Conservation (phyloP, 2,113 vertebrate genomes). For the Trogon melanurus region DNA sequence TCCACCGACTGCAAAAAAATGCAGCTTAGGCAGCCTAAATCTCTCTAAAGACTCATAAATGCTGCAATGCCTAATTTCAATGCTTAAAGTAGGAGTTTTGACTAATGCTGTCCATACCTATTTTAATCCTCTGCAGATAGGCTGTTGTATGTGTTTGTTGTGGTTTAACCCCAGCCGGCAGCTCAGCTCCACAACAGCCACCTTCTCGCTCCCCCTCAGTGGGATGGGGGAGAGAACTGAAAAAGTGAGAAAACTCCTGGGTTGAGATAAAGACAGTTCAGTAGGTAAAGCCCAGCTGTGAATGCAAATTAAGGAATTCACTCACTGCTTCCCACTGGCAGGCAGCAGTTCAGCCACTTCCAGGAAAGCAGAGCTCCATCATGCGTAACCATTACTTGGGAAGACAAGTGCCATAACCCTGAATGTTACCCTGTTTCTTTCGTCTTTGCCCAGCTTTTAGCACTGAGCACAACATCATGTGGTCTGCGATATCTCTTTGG, state of each 20-base stretch:
- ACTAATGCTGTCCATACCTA: background rate
- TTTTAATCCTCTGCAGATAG: background rate
- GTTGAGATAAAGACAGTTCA: background rate
- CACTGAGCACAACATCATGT: background rate
- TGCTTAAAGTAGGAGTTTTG: background rate
- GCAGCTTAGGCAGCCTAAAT: background rate
- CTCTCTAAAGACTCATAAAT: background rate
- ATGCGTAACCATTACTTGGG: background rate
- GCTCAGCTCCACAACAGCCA: background rate
- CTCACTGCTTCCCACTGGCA: background rate
- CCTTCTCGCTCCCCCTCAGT: rapidly evolving
- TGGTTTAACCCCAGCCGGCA: background rate
- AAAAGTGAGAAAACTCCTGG: background rate
- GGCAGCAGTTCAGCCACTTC: background rate
- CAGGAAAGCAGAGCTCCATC: background rate
- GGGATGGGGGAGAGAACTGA: background rate
- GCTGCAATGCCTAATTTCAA: background rate
- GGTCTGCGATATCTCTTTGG: background rate
- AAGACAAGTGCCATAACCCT: background rate
- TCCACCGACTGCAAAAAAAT: background rate
- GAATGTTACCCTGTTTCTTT: background rate
- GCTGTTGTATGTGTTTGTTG: background rate
- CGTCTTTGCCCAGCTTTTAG: background rate
- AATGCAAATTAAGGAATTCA: rapidly evolving
- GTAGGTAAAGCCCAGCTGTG: background rate